These are phyloP conservation scores for Cybosia mesomella DNA, from an alignment of 2,888 invertebrate genomes.

Conservation along the genomic window DNA sequence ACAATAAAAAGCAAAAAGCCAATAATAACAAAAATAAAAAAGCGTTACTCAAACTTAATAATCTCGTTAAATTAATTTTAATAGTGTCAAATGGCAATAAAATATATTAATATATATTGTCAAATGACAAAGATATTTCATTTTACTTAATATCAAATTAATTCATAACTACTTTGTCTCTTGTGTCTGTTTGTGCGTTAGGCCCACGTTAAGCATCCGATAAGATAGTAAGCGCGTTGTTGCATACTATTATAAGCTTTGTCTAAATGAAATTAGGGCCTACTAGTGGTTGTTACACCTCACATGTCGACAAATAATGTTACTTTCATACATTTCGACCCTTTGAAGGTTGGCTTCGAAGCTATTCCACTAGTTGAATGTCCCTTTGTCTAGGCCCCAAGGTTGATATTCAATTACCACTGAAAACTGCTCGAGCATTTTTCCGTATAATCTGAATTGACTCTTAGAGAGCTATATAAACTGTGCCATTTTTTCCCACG, in stretches of 20 bases:
- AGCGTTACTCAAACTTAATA: neutral
- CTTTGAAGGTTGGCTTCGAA: no score
- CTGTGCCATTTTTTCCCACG: no score
- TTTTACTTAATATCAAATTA: neutral
- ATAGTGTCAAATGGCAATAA: neutral
- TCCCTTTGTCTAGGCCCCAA: no score
- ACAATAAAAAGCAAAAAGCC: conserved; percentile 2
- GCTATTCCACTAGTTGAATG: no score
- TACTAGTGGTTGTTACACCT: no score
- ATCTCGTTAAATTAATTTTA: neutral
- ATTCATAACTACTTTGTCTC: neutral
- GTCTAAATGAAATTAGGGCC: no score
- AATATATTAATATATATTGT: no score
- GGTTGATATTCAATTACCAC: neutral
- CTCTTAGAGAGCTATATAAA: neutral
- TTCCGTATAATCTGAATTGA: neutral
- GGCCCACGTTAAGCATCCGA: neutral
- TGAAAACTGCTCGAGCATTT: neutral
- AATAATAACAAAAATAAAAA: neutral
- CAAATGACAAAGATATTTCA: no score
- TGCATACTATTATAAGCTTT: neutral
- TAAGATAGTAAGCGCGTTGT: neutral
- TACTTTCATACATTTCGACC: no score
- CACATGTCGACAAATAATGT: no score
- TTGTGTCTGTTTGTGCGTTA: neutral